These are phyloP conservation scores for Zenarchopterus dispar DNA, from an alignment of 2,797 vertebrate genomes.

Conservation along the genomic window DNA sequence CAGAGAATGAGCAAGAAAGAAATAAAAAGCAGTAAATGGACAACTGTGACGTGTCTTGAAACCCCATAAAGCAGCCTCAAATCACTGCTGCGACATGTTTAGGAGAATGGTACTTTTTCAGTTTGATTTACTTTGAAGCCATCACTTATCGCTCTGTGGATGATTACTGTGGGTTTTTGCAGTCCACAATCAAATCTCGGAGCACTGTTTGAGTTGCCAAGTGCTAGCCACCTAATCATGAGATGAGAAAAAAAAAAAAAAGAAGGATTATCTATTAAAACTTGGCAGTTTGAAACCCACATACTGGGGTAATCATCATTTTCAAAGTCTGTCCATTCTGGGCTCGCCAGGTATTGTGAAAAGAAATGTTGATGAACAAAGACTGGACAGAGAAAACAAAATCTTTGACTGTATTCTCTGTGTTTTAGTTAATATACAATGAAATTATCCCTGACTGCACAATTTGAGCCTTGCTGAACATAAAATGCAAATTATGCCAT, in stretches of 20 bases:
- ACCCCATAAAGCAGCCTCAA: slow-evolving; percentile 57
- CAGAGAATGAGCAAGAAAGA: background rate
- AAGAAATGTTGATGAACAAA: slow-evolving; percentile 34
- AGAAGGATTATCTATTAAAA: slow-evolving; percentile 43
- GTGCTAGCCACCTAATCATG: slow-evolving; percentile 53
- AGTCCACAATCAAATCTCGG: slow-evolving; percentile 64
- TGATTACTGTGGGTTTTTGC: slow-evolving; percentile 65
- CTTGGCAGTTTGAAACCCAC: slow-evolving; percentile 41
- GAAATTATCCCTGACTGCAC: no score
- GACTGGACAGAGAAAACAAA: slow-evolving; percentile 38
- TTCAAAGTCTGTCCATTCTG: slow-evolving; percentile 50
- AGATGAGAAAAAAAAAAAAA: slow-evolving; percentile 26
- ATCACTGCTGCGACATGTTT: slow-evolving; percentile 59
- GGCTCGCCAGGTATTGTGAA: slow-evolving; percentile 38
- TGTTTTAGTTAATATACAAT: no score
- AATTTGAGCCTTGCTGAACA: no score
- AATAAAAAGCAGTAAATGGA: slow-evolving; percentile 31
- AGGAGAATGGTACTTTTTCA: slow-evolving; percentile 50
- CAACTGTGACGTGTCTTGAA: slow-evolving; percentile 61
- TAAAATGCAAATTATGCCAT: no score
- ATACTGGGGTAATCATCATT: slow-evolving; percentile 57
- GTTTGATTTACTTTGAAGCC: slow-evolving; percentile 69
- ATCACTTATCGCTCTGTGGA: slow-evolving; percentile 62
- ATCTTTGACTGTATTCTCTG: background rate
- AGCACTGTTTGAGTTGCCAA: slow-evolving; percentile 42